These are phyloP conservation scores for Gonioctena quinquepunctata DNA, from an alignment of 1,140 invertebrate genomes.

Conservation along the genomic window DNA sequence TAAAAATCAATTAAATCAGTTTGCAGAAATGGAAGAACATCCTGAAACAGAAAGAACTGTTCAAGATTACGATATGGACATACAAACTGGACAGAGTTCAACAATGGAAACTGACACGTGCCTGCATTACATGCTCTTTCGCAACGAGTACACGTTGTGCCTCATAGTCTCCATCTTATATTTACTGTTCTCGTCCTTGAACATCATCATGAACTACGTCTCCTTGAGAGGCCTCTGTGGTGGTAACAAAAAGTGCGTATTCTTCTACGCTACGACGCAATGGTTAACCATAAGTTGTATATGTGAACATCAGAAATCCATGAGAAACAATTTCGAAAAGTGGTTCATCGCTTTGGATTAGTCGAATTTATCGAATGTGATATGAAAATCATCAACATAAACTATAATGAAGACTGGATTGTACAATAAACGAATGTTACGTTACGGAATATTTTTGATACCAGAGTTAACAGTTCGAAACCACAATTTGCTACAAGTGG, in stretches of 20 bases:
- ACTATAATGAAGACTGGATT: too few species aligned
- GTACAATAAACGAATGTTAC: too few species aligned
- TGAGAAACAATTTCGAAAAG: background rate
- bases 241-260: background rate
- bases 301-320: background rate
- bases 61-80: too few species aligned
- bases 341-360: background rate
- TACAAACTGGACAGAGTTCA: too few species aligned
- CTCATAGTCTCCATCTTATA: background rate
- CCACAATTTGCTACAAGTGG: too few species aligned
- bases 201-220: background rate
- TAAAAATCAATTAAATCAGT: too few species aligned
- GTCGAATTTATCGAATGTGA: too few species aligned
- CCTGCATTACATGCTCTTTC: background rate
- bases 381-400: too few species aligned
- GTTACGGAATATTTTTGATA: too few species aligned
- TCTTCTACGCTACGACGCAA: background rate
- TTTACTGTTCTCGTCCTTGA: background rate
- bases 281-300: background rate
- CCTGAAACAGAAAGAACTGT: too few species aligned
- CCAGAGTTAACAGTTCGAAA: too few species aligned
- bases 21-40: too few species aligned
- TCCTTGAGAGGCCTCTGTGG: background rate
- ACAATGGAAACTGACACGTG: background rate
- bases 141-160: background rate